Percentiles rank a stretch among this genome's conserved stretches.
These are phyloP conservation scores for Philereme transversata DNA, from an alignment of 2,888 invertebrate genomes.

Conservation along the genomic window DNA sequence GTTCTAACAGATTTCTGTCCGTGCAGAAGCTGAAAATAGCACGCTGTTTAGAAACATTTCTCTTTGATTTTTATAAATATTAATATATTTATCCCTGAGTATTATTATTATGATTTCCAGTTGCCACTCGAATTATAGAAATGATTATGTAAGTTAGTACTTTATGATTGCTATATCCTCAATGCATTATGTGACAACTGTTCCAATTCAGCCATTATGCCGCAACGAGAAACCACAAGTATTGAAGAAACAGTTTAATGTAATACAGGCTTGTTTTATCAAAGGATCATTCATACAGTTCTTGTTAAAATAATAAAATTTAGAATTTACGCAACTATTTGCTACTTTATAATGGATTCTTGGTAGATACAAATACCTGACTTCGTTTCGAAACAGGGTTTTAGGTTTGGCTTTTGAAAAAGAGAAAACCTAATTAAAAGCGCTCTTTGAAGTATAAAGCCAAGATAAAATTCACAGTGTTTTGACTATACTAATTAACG, in stretches of 20 bases:
- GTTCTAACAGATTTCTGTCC: slow-evolving; percentile 7
- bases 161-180: too few species aligned
- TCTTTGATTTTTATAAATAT: slow-evolving; percentile 1
- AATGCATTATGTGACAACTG: slow-evolving; percentile 20
- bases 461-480: slow-evolving; percentile 9
- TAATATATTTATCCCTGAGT: too few species aligned
- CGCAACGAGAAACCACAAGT: slow-evolving; percentile 23
- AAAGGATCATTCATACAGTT: neutral
- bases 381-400: slow-evolving; percentile 3
- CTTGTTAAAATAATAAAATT: too few species aligned
- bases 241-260: slow-evolving; percentile 10
- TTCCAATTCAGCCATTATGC: slow-evolving; percentile 13
- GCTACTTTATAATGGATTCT: neutral
- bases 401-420: slow-evolving; percentile 1
- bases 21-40: slow-evolving; percentile 7
- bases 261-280: slow-evolving; percentile 4
- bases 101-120: too few species aligned
- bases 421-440: slow-evolving; percentile 18
- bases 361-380: neutral
- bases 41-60: slow-evolving; percentile 1
- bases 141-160: too few species aligned
- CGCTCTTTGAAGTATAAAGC: slow-evolving; percentile 17
- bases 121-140: too few species aligned
- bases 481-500: slow-evolving; percentile 18
- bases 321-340: too few species aligned